Percentiles rank a stretch among this genome's conserved stretches.
Evolutionary conservation across 1,140 invertebrate genomes (phyloP).

Genomic region (Papilio machaon): DNA sequence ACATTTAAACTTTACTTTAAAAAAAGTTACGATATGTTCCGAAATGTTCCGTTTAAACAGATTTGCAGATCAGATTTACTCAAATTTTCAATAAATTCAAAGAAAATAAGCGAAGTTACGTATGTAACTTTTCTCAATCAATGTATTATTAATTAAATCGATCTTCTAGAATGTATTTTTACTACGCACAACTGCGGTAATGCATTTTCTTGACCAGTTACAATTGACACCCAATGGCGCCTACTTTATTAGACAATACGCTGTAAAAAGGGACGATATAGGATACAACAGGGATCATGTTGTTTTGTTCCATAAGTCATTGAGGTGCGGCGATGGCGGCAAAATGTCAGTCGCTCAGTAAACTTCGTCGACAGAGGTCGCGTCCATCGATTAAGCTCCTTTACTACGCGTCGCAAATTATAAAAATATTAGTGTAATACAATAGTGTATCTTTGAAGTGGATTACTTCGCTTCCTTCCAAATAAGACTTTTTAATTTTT

Average conservation of each 20-base stretch:
- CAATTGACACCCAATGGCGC: constrained; percentile 5
- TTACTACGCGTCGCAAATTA: constrained; percentile 44
- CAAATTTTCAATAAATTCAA: too few relatives aligned
- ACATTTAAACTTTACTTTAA: too few relatives aligned
- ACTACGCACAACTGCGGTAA: constrained; percentile 1
- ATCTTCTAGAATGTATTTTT: constrained; percentile 14
- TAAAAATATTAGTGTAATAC: constrained; percentile 39
- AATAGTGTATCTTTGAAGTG: constrained; percentile 42
- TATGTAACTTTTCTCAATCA: background rate
- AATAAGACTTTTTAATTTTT: constrained; percentile 34
- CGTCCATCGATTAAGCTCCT: constrained; percentile 43
- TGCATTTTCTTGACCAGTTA: constrained; percentile 21
- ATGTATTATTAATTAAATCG: constrained; percentile 21
- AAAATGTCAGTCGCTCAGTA: constrained; percentile 62
- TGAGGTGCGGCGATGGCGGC: constrained; percentile 54
- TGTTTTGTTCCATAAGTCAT: constrained; percentile 60
- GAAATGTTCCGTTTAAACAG: too few relatives aligned
- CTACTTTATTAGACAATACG: background rate
- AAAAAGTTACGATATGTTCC: too few relatives aligned
- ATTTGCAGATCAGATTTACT: too few relatives aligned
- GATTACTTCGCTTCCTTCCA: constrained; percentile 35
- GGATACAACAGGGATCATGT: constrained; percentile 44
- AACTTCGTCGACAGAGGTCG: constrained; percentile 56
- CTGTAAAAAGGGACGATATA: constrained; percentile 43
- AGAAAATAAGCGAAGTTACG: background rate